Evolutionary conservation across 2,113 vertebrate genomes (phyloP), one percentile per base, ranked within the genome.

Genomic region (Oenanthe oenanthe): DNA sequence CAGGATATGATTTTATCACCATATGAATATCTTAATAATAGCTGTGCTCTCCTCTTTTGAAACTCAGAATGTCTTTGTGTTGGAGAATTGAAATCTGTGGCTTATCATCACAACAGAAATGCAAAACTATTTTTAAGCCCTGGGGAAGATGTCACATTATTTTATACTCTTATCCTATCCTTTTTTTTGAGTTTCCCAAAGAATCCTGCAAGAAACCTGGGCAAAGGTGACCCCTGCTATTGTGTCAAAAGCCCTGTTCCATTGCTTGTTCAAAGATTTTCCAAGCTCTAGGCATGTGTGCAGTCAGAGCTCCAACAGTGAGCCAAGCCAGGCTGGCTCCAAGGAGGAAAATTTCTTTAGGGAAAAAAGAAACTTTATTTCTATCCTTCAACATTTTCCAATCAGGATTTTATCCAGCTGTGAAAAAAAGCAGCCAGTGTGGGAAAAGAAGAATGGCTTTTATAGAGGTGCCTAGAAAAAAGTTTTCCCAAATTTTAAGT

Each of bases 61-160:
- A 80, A 96, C 74, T 43, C 89, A 74, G 38, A 66, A 26, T 22
- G 42, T 26, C 73, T 95, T 68, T 89, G 43, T 67, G 72, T 26
- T n/a, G 42, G 19, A 75, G 48, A 91, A 89, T 21, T 81, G 40
- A 86, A 89, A 84, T 65, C 26, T 45, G 56, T 32, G 31, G 73
- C 91, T 93, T 88, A 76, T 66, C 47, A 66, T 17, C 57, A 57
- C 66, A 85, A 51, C n/a, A 76, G 73, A 89, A 85, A 92, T 12
- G 29, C 45, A 65, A 34, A 72, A 53, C 61, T 92, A 87, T 89
- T 89, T 85, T 81, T 93, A 94, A 84, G 53, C 57, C 72, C 47
- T 26, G 34, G 65, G 65, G 67, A 74, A 87, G 62, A 53, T 8
- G n/a, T 51, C 9, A 19, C 28, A 32, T 50, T 68, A 77, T 71